A percentile compares a stretch with the other conserved stretches of the same genome.
These are phyloP conservation scores for Catharus fuscescens DNA, from an alignment of 2,113 vertebrate genomes.

Conservation along the genomic window DNA sequence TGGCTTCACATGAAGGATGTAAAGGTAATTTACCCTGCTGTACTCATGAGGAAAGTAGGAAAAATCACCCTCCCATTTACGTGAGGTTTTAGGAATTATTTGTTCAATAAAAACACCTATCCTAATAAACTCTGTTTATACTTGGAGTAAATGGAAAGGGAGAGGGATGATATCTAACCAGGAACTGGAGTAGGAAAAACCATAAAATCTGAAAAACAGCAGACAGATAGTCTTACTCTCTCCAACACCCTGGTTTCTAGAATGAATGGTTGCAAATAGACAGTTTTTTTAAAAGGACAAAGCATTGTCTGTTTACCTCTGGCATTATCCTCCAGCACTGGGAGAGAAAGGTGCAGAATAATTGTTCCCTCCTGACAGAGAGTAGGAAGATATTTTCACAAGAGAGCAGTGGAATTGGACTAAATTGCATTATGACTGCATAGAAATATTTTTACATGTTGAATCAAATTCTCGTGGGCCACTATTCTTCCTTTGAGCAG, in stretches of 20 bases:
- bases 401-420: neutral
- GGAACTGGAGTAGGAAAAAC: neutral
- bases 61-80: neutral
- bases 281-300: neutral
- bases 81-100: neutral
- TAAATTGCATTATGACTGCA: neutral
- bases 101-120: neutral
- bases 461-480: neutral
- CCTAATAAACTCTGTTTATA: neutral
- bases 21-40: neutral
- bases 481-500: neutral
- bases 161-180: neutral
- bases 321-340: neutral
- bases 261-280: neutral
- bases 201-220: neutral
- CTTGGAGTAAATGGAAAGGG: neutral
- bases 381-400: constrained; percentile 8
- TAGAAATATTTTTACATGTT: neutral
- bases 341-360: neutral
- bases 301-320: neutral
- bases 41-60: neutral
- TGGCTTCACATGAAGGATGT: neutral
- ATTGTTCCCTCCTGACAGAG: neutral
- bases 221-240: neutral
- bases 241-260: neutral